Base-by-base conservation (phyloP, 2,888 invertebrate species). In the Congeria kusceri region DNA sequence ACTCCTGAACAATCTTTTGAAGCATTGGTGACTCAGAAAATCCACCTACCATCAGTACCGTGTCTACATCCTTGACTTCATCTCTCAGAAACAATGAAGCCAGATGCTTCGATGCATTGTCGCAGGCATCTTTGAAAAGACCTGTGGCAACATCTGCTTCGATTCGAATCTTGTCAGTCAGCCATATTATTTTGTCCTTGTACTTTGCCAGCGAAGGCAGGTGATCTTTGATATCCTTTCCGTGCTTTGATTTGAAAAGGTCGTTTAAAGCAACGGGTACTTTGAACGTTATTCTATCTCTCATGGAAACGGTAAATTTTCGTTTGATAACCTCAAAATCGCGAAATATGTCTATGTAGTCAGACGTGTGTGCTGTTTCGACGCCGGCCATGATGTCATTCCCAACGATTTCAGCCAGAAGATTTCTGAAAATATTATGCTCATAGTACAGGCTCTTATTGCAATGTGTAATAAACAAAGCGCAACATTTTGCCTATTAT, bases 11-110 rank as follows among this genome's bases (percentile, higher is more conserved):
- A 13, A 68, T 62, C 23, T 74, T 67, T 47, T 84, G 86, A 39
- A 86, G 49, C 20, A 84, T 58, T 25, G 61, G 49, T 13, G 80
- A 86, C 44, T 83, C 86, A n/a, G 84, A 84, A 59, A 84, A 86
- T 18, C 86, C 86, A 1, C 86, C 86, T 13, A 84, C 86, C 84
- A 86, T 81, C 15, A 86, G 59, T 11, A 86, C 67, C 1, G 79
- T 81, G 7, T 67, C 53, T 18, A 86, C 83, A 59, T 75, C 75
- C 20, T 39, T 67, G 47, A 83, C 69, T 9, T 66, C 47, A 25
- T 49, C 61, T 4, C 76, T 62, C 0, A 47, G 25, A 46, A 84
- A 74, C 1, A 86, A 71, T 11, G 57, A 53, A 11, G 73, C 29
- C 4, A 84, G 56, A 56, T 84, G 83, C 11, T 74, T 25, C 1